phyloP scores from a whole-genome alignment of 2,888 invertebrate species.

The Dorcus hopei region DNA sequence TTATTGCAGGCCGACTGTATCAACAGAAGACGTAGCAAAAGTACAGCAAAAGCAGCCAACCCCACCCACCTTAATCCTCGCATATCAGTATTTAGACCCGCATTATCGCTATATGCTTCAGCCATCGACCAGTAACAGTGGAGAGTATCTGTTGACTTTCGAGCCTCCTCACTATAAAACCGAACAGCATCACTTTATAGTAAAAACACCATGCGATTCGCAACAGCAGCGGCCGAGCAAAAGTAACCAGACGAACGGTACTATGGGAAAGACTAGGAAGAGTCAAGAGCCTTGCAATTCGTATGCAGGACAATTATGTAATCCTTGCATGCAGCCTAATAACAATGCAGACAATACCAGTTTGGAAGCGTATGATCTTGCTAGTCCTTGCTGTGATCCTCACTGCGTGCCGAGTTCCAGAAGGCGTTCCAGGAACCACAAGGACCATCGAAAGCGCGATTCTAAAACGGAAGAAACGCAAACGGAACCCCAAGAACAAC shows the following conservation, averaged over 20 bases:
- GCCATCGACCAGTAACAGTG: slow-evolving; percentile 62
- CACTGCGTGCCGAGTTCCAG: slow-evolving; percentile 73
- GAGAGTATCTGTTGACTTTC: slow-evolving; percentile 69
- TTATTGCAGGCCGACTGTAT: slow-evolving; percentile 75
- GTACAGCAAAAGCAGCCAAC: slow-evolving; percentile 43
- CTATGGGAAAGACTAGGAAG: slow-evolving; percentile 35
- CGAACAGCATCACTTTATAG: slow-evolving; percentile 65
- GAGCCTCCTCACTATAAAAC: slow-evolving; percentile 62
- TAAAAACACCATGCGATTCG: slow-evolving; percentile 55
- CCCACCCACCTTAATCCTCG: slow-evolving; percentile 44
- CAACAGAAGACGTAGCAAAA: slow-evolving; percentile 76
- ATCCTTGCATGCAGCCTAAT: slow-evolving; percentile 66
- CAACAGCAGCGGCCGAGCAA: slow-evolving; percentile 40
- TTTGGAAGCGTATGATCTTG: slow-evolving; percentile 81
- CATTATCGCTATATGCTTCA: slow-evolving; percentile 70
- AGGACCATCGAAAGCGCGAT: slow-evolving; percentile 57
- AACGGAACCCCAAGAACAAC: slow-evolving; percentile 51
- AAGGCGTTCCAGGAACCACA: slow-evolving; percentile 54
- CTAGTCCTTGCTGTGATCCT: slow-evolving; percentile 83
- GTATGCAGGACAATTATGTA: slow-evolving; percentile 60
- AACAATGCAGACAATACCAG: slow-evolving; percentile 70
- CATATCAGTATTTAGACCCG: slow-evolving; percentile 64
- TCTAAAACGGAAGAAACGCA: slow-evolving; percentile 49
- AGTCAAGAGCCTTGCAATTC: slow-evolving; percentile 33
- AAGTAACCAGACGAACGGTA: slow-evolving; percentile 26